Evolutionary conservation across 1,140 invertebrate genomes (phyloP).

Genomic region (Meloidogyne exigua): DNA sequence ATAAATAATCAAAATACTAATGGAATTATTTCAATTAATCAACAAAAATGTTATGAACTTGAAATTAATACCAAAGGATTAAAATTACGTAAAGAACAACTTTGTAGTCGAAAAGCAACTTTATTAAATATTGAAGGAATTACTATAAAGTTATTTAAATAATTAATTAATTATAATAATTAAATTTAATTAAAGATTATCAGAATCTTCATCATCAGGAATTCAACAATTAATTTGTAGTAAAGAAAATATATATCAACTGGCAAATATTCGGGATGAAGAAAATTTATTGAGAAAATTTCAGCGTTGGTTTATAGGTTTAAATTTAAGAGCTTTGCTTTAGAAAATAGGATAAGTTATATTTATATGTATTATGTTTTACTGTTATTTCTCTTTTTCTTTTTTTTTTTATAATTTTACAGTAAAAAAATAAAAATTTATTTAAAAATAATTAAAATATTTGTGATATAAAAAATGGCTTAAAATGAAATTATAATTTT

Average conservation of each 20-base stretch:
- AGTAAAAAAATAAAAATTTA: not conserved
- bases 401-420: not conserved
- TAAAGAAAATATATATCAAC: slow-evolving; percentile 28
- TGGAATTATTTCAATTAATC: not conserved
- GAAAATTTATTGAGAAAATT: slow-evolving; percentile 42
- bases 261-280: slow-evolving; percentile 25
- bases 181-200: slow-evolving; percentile 27
- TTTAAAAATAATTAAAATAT: not conserved
- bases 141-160: slow-evolving; percentile 24
- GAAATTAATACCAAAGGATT: slow-evolving; percentile 41
- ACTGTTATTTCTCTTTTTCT: not conserved
- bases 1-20: not conserved
- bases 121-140: slow-evolving; percentile 31
- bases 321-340: slow-evolving; percentile 49
- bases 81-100: slow-evolving; percentile 35
- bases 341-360: not conserved
- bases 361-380: too few relatives aligned
- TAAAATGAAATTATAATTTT: not conserved
- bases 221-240: slow-evolving; percentile 28
- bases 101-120: slow-evolving; percentile 40
- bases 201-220: slow-evolving; percentile 42
- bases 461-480: not conserved
- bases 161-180: not conserved
- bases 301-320: slow-evolving; percentile 49
- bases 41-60: slow-evolving; percentile 39